A percentile compares a stretch with the other conserved stretches of the same genome.
These are phyloP conservation scores for Ammodytes dubius DNA, from an alignment of 2,113 vertebrate species.

Conservation along the genomic window DNA sequence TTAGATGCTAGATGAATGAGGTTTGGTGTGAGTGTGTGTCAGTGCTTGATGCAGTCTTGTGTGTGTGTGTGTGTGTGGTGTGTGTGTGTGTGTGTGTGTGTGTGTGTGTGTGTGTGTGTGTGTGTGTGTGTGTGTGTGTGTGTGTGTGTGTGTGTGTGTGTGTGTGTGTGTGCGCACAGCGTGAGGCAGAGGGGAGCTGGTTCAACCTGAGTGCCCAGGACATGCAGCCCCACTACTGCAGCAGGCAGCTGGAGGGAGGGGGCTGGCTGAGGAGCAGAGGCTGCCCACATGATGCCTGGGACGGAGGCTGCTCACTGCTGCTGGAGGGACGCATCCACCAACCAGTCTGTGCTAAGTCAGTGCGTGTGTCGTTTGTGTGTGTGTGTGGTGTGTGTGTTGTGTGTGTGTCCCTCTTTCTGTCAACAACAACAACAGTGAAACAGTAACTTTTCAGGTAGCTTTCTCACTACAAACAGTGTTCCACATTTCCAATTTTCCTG, in stretches of 20 bases:
- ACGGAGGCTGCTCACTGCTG: slow-evolving; percentile 90
- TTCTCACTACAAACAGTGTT: too few species aligned
- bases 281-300: slow-evolving; percentile 90
- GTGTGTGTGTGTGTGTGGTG: background rate
- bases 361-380: background rate
- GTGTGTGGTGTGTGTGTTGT: background rate
- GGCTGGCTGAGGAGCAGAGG: slow-evolving; percentile 85
- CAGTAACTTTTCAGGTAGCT: too few species aligned
- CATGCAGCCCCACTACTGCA: slow-evolving; percentile 88
- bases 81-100: slow-evolving; percentile 1
- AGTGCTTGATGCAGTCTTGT: background rate
- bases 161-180: slow-evolving; percentile 74
- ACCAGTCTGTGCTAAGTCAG: slow-evolving; percentile 84
- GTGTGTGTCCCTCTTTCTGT: background rate
- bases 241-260: slow-evolving; percentile 29
- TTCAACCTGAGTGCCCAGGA: slow-evolving; percentile 91
- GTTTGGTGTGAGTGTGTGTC: too few species aligned
- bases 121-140: too few species aligned
- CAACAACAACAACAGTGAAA: too few species aligned
- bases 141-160: too few species aligned
- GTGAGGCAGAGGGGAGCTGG: slow-evolving; percentile 86
- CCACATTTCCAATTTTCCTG: too few species aligned
- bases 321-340: slow-evolving; percentile 85
- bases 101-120: too few species aligned
- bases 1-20: too few species aligned